A percentile compares a stretch with the other conserved stretches of the same genome.
Conservation (phyloP, 2,113 vertebrate genomes). For the Scomber scombrus region DNA sequence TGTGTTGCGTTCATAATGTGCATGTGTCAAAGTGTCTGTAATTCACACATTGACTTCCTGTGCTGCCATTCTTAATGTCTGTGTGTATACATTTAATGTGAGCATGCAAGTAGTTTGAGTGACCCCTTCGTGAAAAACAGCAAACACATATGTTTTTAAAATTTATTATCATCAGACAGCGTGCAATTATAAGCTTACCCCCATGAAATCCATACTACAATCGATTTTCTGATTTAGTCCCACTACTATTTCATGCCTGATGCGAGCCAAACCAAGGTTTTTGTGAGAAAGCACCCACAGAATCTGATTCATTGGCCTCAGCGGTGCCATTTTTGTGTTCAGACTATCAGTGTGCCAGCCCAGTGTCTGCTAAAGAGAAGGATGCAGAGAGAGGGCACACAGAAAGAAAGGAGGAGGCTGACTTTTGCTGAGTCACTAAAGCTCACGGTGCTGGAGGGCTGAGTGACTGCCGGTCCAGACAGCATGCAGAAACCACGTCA, state of each 20-base stretch:
- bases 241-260: constrained; percentile 7
- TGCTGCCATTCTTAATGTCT: background rate
- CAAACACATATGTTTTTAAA: background rate
- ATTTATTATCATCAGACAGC: constrained; percentile 14
- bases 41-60: background rate
- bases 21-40: background rate
- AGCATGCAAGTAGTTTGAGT: constrained; percentile 43
- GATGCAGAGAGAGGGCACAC: constrained; percentile 25
- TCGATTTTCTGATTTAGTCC: constrained; percentile 28
- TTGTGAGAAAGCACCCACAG: constrained; percentile 32
- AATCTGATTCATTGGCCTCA: constrained; percentile 39
- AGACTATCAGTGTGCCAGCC: constrained; percentile 40
- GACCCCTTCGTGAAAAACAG: background rate
- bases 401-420: background rate
- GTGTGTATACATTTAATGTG: background rate
- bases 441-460: constrained; percentile 43
- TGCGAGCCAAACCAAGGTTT: background rate
- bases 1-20: background rate
- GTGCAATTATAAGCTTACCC: constrained; percentile 7
- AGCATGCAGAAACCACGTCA: constrained; percentile 12
- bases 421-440: constrained; percentile 70
- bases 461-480: constrained; percentile 51
- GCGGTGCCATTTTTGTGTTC: constrained; percentile 38
- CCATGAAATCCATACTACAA: constrained; percentile 8
- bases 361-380: constrained; percentile 25